Evolutionary conservation across 1,140 invertebrate species (phyloP), one percentile per base, ranked within the genome.

Genomic region (Chelonus insularis): DNA sequence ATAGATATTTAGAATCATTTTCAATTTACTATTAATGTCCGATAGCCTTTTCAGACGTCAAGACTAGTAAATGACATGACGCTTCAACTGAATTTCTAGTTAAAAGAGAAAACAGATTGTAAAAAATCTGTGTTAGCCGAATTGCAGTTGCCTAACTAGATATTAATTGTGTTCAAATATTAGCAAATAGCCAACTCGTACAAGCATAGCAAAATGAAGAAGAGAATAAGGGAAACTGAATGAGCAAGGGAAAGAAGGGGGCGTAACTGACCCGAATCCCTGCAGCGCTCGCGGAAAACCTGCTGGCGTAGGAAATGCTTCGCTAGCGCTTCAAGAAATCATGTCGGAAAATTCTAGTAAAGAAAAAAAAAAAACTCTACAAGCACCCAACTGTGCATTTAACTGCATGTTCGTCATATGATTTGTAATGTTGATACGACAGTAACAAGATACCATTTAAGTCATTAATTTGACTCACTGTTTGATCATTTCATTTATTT

Each of bases 151-250:
- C 21, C 29, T 48, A 47, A 57, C 43, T 37, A 32, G 45, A 51
- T 69, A 77, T 78, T 78, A 78, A 79, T 77, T 73, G 72, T 67
- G 67, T 72, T 72, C 75, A 78, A 79, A 78, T 78, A 77, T 78
- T 75, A 73, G 71, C 64, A 57, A 45, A 37, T 36, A 66, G 60
- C 45, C 48, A 9, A 39, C 60, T 41, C 47, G 57, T 58, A 5
- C 12, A 41, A 36, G 45, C 51, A 45, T 37, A 60, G 60, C 29
- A 32, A 18, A 43, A 34, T 12, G 16, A 36, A 32, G 45, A 29
- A 58, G 47, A 64, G 50, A 60, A 34, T 43, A 51, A 62, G 18
- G 60, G 47, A 37, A n/a, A 64, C 21, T 12, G 41, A 67, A 21
- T 34, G 37, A 54, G 0, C 57, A 18, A 36, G 52, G 54, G 47